phyloP scores from a whole-genome alignment of 2,113 vertebrate species.

The Zonotrichia leucophrys region DNA sequence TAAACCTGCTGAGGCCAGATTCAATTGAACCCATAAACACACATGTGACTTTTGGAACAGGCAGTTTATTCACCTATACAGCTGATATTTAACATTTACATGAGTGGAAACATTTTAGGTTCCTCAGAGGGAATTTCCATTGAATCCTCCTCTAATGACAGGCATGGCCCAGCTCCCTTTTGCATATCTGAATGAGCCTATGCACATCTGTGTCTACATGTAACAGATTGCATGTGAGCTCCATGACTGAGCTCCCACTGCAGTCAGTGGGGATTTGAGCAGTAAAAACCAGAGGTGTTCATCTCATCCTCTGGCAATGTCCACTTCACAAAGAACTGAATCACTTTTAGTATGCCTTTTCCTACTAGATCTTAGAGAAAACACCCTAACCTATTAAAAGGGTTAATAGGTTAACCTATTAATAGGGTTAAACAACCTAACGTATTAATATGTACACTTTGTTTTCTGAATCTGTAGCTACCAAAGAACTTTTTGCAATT shows the following conservation, averaged over 20 bases:
- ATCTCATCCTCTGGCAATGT: rapidly evolving
- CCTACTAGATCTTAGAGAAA: not conserved
- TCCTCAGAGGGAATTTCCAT: not conserved
- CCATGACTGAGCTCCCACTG: not conserved
- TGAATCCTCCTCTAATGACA: not conserved
- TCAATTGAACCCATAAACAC: not conserved
- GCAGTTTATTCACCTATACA: not conserved
- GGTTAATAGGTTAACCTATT: too few relatives aligned
- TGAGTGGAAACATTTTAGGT: not conserved
- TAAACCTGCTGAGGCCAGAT: not conserved
- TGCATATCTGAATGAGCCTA: not conserved
- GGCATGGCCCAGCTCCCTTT: not conserved
- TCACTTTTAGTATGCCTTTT: not conserved
- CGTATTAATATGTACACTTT: not conserved
- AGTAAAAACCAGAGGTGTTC: not conserved
- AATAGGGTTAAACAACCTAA: not conserved
- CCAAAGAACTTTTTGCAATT: not conserved
- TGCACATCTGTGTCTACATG: not conserved
- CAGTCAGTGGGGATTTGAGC: not conserved
- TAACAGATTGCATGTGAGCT: not conserved
- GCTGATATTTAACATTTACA: not conserved
- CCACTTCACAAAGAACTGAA: not conserved
- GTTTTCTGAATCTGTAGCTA: not conserved
- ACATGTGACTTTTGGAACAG: not conserved
- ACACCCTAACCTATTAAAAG: not conserved